Evolutionary conservation across 2,888 invertebrate genomes (phyloP), one percentile per base, ranked within the genome.

Genomic region (Phasia obesa): DNA sequence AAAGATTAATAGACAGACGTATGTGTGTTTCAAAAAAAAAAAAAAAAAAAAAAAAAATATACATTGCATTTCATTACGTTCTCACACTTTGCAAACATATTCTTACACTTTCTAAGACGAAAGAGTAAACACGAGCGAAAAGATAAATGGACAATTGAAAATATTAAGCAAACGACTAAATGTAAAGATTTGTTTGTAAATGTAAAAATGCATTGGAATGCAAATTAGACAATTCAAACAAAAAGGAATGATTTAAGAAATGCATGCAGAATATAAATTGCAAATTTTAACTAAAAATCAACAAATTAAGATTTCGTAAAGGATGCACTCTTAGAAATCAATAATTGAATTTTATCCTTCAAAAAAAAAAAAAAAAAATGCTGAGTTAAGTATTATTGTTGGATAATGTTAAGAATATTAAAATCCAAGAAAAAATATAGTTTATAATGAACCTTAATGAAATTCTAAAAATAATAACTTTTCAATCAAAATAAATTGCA

Each of bases 271-370:
- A 69, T 19, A 19, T 47, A 21, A 42, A 44, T 44, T 59, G 49
- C 51, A 76, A 55, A 70, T 44, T 69, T 64, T 67, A 74, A 69
- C 23, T 53, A 42, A n/a, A 71, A 62, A 53, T 53, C 51, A 51
- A 27, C 51, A 73, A 62, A 17, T 71, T 42, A 25, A 53, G 27
- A 42, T 17, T 25, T 49, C 15, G 47, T 19, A 1, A 57, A 74
- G 35, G 7, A 65, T n/a, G 5, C 35, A 35, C 64, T 21, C 19
- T 7, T 4, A 25, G 7, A 35, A 60, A 19, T 15, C 25, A 51
- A 51, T 71, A 60, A 71, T 60, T 38, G 38, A 71, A 71, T 3
- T 15, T 47, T 57, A 15, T 35, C 6, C 27, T 31, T 17, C 55
- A n/a, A n/a, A n/a, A n/a, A n/a, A 55, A 17, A 27, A 9, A 15